Evolutionary conservation across 2,113 vertebrate species (phyloP), one percentile per base, ranked within the genome.

Genomic region (Geococcyx californianus): DNA sequence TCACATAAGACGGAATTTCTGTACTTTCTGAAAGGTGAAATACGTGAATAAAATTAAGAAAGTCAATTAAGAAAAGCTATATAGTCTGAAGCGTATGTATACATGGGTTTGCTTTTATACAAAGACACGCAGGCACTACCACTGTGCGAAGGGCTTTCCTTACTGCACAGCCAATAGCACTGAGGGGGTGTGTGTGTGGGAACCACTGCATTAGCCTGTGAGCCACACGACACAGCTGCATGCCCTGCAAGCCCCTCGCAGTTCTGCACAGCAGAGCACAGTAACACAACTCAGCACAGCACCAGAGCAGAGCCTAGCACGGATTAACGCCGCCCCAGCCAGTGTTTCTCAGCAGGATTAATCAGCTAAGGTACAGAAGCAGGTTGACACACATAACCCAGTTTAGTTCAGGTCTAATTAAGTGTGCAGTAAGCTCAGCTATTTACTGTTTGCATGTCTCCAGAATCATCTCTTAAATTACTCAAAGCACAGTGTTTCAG

Each of bases 1-100:
- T 96, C 92, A 98, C 10, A 0, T 98, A 98, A 60, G 97, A 56
- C 26, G 98, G 97, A 31, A 90, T 86, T 55, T 95, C 96, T 4
- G 98, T 98, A 36, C 96, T 97, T 84, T 98, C 97, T 91, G 95
- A 83, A 95, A 94, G 55, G 78, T 40, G 34, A 95, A 80, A 96
- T 40, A 91, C 0, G 1, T n/a, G 25, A 90, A 60, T 55, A n/a
- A 12, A 59, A 59, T 79, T 26, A 52, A 89, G n/a, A 88, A 68
- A 31, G 2, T 0, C 0, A 51, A 59, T 26, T 26, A 1, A 11
- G 70, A 55, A 44, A 40, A 20, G 9, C 26, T 9, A 13, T 19
- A 20, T 3, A 87, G 10, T 20, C 52, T 40, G 0, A 75, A 88
- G 20, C 33, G 3, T 5, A 25, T 3, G 42, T 3, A 33, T 3